Percentiles rank a stretch among this genome's conserved stretches.
Conservation (phyloP, 1,140 invertebrate species). For the Cotesia glomerata region DNA sequence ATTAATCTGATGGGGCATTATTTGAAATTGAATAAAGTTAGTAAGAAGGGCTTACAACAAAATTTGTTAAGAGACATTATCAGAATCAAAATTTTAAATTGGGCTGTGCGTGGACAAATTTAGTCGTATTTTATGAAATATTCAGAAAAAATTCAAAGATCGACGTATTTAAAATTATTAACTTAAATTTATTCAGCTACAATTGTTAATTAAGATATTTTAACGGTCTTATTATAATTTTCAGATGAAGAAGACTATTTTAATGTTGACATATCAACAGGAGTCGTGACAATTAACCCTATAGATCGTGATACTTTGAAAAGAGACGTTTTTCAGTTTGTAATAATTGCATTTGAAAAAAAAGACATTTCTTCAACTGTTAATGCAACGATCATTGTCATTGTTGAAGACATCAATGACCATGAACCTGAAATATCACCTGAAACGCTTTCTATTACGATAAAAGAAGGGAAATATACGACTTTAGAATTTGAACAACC, state of each 20-base stretch:
- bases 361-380: conserved; percentile 54
- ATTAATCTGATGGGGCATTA: no score
- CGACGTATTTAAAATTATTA: no score
- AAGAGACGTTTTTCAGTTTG: conserved; percentile 63
- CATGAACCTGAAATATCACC: conserved; percentile 58
- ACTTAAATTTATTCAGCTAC: no score
- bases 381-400: conserved; percentile 56
- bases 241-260: conserved; percentile 43
- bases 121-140: no score
- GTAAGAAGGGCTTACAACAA: no score
- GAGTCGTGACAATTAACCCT: conserved; percentile 55
- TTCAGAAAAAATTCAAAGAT: no score
- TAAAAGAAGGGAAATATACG: conserved; percentile 59
- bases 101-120: no score
- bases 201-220: not conserved
- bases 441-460: conserved; percentile 47
- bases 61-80: no score
- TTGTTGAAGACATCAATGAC: conserved; percentile 66
- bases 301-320: conserved; percentile 64
- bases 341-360: conserved; percentile 63
- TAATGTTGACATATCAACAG: conserved; percentile 49
- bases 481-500: conserved; percentile 54
- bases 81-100: no score
- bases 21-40: no score
- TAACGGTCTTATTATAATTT: not conserved